Conservation (phyloP, 1,140 invertebrate species). For the Arion vulgaris region DNA sequence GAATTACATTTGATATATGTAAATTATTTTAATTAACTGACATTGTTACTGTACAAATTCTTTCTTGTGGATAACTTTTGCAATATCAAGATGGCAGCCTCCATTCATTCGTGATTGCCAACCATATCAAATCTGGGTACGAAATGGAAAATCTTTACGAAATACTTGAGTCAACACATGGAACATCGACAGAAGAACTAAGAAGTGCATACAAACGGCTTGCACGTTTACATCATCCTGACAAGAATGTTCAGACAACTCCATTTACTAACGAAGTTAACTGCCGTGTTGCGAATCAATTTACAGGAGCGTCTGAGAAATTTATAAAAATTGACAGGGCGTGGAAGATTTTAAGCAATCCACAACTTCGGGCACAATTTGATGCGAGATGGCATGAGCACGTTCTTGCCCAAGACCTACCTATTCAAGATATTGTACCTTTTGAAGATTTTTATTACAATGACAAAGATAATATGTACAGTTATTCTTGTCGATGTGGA, state of each 20-base stretch:
- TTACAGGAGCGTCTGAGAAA: slow-evolving; percentile 33
- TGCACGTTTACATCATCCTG: slow-evolving; percentile 57
- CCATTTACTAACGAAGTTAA: neutral
- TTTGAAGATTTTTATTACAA: slow-evolving; percentile 57
- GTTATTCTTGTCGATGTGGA: slow-evolving; percentile 63
- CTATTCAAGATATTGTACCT: slow-evolving; percentile 64
- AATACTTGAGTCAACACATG: slow-evolving; percentile 49
- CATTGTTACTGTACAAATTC: no score
- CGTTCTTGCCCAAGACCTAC: slow-evolving; percentile 58
- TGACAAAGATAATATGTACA: slow-evolving; percentile 37
- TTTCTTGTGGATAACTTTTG: no score
- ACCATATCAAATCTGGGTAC: no score
- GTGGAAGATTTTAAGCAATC: slow-evolving; percentile 64
- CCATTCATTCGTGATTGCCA: neutral
- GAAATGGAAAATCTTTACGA: slow-evolving; percentile 63
- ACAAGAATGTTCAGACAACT: slow-evolving; percentile 47
- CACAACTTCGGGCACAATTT: slow-evolving; percentile 54
- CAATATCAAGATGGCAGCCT: neutral
- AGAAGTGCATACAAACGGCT: slow-evolving; percentile 54
- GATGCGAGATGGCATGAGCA: slow-evolving; percentile 61
- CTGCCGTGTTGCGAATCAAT: neutral
- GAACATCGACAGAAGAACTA: slow-evolving; percentile 48
- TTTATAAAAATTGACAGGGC: slow-evolving; percentile 60
- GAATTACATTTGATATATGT: no score
- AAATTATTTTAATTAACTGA: no score